Evolutionary conservation across 2,888 invertebrate genomes (phyloP), one percentile per base, ranked within the genome.

Genomic region (Drosophila niveifrons): DNA sequence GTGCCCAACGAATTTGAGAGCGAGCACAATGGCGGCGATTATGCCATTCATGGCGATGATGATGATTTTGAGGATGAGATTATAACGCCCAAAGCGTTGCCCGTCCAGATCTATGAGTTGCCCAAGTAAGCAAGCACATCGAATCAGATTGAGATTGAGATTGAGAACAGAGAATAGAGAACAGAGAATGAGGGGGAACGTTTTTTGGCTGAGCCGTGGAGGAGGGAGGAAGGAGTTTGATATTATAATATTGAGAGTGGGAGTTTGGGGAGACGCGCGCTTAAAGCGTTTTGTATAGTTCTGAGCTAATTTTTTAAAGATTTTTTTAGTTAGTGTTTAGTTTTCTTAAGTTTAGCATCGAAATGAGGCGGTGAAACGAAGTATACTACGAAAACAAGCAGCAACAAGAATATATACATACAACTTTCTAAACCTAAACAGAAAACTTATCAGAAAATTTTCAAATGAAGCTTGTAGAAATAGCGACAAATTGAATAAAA

Each of bases 11-110:
- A 92, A 57, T 91, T 91, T 65, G 90, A 90, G 73, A 90, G 90
- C 53, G 92, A 92, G 63, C 89, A 88, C 50, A 90, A 86, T 78
- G 91, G 90, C n/a, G 88, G 89, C 23, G 90, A 91, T 59, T 91
- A 90, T 76, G 90, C 90, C 51, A 88, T 90, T 68, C 90, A 90
- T 57, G 91, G 91, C 43, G 91, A 91, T 17, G 92, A 92, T 70
- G 92, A 92, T 68, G 92, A 92, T 65, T 91, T 91, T 36, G 91
- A 92, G 77, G 92, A 92, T 88, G 92, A 92, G 79, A 90, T 92
- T 55, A 92, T 92, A 62, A 92, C 92, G 81, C 92, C 92, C 53
- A 92, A 92, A 87, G 92, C 92, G 82, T 80, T 92, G 81, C 92
- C 92, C 83, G 91, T 92, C 84, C 90, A 90, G 72, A 90, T 90